Evolutionary conservation across 2,888 invertebrate species (phyloP), one percentile per base, ranked within the genome.

Genomic region (Rhagonycha lutea): DNA sequence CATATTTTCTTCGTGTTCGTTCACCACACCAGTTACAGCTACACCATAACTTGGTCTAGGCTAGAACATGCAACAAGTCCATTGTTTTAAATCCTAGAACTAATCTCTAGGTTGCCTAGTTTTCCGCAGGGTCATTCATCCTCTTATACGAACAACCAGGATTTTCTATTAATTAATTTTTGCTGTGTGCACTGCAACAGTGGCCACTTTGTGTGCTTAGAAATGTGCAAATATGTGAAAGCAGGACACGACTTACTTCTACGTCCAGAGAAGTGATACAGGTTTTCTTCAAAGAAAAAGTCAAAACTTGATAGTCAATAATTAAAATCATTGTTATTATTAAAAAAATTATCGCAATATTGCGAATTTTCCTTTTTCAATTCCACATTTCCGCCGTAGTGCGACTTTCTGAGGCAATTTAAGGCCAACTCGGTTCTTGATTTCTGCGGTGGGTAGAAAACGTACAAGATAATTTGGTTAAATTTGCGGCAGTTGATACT

Each of bases 11-110:
- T 14, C 68, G 68, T 81, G 47, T 47, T 47, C 47, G 47, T 47
- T 47, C n/a, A 47, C 47, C 47, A 82, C 81, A 79, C 81, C 74
- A 81, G 79, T 79, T 82, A 82, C 81, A 80, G 82, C 81, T 82
- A 82, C 69, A 60, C 67, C 67, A 68, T 68, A 70, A 70, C 68
- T 70, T 68, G 62, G 73, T 76, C 65, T 32, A 62, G 23, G 68
- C 72, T 77, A 76, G 77, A 72, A 68, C 60, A 61, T 68, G 32
- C 61, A 67, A 65, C 72, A 14, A 62, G 72, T 26, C 32, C 47
- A 32, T 63, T 14, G 47, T 62, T 47, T 47, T n/a, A 47, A 47
- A 47, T 47, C 47, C 70, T 70, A 73, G 76, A 70, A 76, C 73
- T 67, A 69, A 61, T 69, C 63, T 28, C 32, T 68, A 70, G 78